Evolutionary conservation across 2,888 invertebrate species (phyloP).

Genomic region (Erebia epiphron): DNA sequence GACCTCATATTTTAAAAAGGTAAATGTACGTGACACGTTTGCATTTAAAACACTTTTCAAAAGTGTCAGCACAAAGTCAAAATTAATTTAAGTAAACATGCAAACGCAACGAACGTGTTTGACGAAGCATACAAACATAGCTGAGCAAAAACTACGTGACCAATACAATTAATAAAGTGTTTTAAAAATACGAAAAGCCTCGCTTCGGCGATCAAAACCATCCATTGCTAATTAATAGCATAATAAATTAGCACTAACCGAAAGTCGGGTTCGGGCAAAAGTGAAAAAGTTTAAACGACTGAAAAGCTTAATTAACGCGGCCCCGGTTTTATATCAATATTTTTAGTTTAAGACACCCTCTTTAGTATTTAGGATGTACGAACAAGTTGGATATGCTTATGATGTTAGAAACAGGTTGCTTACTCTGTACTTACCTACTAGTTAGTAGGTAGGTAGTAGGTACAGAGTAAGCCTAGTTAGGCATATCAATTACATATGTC

Average conservation of each 20-base stretch:
- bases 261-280: slow-evolving; percentile 59
- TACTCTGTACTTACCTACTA: not conserved
- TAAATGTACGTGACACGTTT: not conserved
- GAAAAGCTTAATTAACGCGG: slow-evolving; percentile 78
- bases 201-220: slow-evolving; percentile 63
- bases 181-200: slow-evolving; percentile 28
- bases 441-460: too few species aligned
- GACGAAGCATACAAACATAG: slow-evolving; percentile 3
- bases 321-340: slow-evolving; percentile 76
- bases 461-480: too few species aligned
- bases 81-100: slow-evolving; percentile 3
- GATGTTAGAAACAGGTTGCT: not conserved
- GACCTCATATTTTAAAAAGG: not conserved
- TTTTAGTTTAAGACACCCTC: slow-evolving; percentile 78
- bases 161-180: slow-evolving; percentile 34
- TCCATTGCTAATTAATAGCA: slow-evolving; percentile 73
- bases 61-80: not conserved
- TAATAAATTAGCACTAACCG: slow-evolving; percentile 70
- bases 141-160: slow-evolving; percentile 27
- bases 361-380: slow-evolving; percentile 46
- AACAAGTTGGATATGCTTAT: slow-evolving; percentile 33
- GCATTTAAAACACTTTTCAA: not conserved
- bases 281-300: slow-evolving; percentile 73
- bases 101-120: slow-evolving; percentile 7
- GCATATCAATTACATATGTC: too few species aligned